Evolutionary conservation across 2,797 vertebrate genomes (phyloP).

Genomic region (Chiroxiphia lanceolata): DNA sequence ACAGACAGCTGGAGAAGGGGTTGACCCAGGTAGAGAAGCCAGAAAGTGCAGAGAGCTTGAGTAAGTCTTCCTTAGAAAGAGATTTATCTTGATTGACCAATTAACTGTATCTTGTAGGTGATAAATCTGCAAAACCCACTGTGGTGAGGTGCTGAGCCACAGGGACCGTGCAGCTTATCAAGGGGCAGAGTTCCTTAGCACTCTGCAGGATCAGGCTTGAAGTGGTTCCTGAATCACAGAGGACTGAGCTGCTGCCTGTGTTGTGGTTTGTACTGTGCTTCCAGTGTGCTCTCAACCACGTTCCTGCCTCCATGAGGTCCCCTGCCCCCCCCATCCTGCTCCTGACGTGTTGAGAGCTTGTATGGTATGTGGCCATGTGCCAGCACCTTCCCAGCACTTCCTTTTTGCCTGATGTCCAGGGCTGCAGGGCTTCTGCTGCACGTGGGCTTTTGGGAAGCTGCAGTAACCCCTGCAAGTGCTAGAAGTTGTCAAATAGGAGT

Average conservation of each 20-base stretch:
- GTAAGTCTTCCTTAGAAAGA: background rate
- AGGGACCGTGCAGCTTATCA: background rate
- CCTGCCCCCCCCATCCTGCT: background rate
- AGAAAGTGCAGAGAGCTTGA: background rate
- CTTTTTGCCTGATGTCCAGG: background rate
- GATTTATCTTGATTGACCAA: slow-evolving; percentile 16
- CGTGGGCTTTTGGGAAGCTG: background rate
- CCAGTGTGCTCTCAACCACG: background rate
- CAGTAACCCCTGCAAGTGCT: background rate
- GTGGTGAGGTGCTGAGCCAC: background rate
- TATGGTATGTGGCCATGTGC: background rate
- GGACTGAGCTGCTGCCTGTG: background rate
- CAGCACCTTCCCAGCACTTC: background rate
- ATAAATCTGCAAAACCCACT: background rate
- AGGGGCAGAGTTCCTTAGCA: background rate
- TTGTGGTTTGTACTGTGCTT: background rate
- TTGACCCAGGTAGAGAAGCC: background rate
- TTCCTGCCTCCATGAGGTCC: background rate
- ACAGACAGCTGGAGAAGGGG: background rate
- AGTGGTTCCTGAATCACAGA: slow-evolving; percentile 12
- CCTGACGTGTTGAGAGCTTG: background rate
- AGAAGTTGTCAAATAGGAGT: background rate
- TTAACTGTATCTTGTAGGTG: slow-evolving; percentile 3
- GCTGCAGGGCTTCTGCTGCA: background rate
- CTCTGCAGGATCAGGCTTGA: slow-evolving; percentile 22